Percentiles rank a stretch among this genome's conserved stretches.
Evolutionary conservation across 2,888 invertebrate genomes (phyloP).

Genomic region (Nephrotoma flavescens): DNA sequence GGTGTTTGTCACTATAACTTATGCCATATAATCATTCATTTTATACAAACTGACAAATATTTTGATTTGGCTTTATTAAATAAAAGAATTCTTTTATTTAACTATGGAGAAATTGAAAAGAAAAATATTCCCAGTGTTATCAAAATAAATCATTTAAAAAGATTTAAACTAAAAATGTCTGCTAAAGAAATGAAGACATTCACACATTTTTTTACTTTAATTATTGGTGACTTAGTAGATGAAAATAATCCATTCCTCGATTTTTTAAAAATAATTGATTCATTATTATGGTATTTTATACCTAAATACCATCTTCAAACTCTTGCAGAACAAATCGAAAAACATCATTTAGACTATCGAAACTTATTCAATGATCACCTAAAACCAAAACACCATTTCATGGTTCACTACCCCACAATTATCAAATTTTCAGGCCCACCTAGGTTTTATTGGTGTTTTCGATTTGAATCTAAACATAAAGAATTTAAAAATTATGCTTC

Average conservation of each 20-base stretch:
- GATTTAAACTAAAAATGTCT: background rate
- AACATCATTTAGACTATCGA: background rate
- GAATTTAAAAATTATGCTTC: slow-evolving; percentile 6
- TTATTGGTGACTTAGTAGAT: background rate
- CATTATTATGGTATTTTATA: background rate
- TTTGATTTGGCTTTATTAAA: background rate
- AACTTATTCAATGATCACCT: slow-evolving; percentile 4
- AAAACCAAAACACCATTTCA: slow-evolving; percentile 5
- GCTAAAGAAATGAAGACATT: background rate
- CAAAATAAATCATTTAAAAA: background rate
- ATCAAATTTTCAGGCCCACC: slow-evolving; percentile 2
- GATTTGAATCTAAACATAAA: slow-evolving; percentile 5
- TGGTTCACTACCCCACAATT: slow-evolving; percentile 4
- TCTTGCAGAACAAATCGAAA: slow-evolving; percentile 9
- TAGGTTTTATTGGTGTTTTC: slow-evolving; percentile 5
- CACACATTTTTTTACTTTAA: background rate
- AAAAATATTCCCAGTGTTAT: background rate
- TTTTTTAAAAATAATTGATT: background rate
- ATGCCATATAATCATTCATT: background rate
- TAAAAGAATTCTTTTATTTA: background rate
- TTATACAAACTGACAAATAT: background rate
- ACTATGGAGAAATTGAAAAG: background rate
- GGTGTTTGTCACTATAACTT: background rate
- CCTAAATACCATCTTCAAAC: slow-evolving; percentile 16
- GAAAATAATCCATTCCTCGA: background rate